Percentiles rank a stretch among this genome's conserved stretches.
Evolutionary conservation across 2,113 vertebrate species (phyloP).

Genomic region (Sinocyclocheilus anshuiensis): DNA sequence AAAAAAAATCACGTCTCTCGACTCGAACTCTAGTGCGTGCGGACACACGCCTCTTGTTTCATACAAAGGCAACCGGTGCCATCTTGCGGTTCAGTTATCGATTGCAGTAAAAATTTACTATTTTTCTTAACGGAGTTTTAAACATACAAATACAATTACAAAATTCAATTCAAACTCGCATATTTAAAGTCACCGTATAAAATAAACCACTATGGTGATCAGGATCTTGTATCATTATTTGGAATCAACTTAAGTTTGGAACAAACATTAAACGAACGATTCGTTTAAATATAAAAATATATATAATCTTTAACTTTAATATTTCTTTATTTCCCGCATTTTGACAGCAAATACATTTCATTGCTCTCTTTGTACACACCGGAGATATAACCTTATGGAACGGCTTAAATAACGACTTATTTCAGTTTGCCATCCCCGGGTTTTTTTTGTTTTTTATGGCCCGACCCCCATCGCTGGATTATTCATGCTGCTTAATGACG

Average conservation of each 20-base stretch:
- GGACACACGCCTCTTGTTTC: background rate
- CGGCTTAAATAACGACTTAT: no score
- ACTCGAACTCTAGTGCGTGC: no score
- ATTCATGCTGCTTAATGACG: constrained; percentile 50
- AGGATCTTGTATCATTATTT: no score
- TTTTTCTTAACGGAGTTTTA: no score
- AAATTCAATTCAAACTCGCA: no score
- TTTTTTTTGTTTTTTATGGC: background rate
- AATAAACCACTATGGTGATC: no score
- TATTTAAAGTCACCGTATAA: background rate
- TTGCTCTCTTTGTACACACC: background rate
- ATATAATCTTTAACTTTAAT: background rate
- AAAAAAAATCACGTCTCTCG: no score
- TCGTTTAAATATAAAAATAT: no score
- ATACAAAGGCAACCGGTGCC: background rate
- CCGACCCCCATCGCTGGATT: constrained; percentile 36
- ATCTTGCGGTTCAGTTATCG: background rate
- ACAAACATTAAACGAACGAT: no score
- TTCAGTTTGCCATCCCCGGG: constrained; percentile 30
- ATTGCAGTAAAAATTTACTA: background rate
- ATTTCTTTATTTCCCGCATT: background rate
- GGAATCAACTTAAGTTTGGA: no score
- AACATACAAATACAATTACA: no score
- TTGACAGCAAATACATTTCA: background rate
- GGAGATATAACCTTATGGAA: constrained; percentile 29